Base-by-base conservation (phyloP, 2,888 invertebrate genomes). In the Hypsopygia costalis region DNA sequence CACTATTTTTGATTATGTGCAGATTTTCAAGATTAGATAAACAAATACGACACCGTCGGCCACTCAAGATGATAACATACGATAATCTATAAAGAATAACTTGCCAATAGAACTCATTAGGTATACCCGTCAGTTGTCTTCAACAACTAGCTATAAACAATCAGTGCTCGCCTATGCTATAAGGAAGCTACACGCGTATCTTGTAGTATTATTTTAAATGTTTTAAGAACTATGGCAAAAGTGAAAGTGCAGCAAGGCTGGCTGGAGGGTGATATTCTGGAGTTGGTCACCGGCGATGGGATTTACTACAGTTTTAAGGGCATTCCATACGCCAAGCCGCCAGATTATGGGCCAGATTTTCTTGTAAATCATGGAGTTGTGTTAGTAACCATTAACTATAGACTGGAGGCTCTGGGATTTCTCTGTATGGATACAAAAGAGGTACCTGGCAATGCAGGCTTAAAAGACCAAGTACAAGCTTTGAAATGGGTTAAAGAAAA, bases 251-350 rank as follows among this genome's bases (percentile, higher is more conserved):
- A 59, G 4, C 62, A 71, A 41, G 71, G 70, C 0, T 53, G 51
- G 49, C 31, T 72, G 8, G 51, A 54, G 38, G 72, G 71, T 6
- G 58, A 61, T 21, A 3, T 50, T 5, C 34, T 64, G 37, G 50
- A 56, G 5, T 43, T 57, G 1, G 36, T 58, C 7, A 59, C 59
- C 0, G 64, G 61, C 1, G 58, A 62, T 12, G 44, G 50, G 0
- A 36, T 44, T n/a, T 74, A 64, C 47, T 62, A 58, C 44, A 71
- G 70, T 40, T 74, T 73, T 41, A 72, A 73, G 43, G 88, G 90
- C 11, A 81, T 90, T 27, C 90, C 90, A 1, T 90, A 86, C 35
- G 90, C 90, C 0, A 56, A 69, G 22, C 87, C 90, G 7, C 90
- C 90, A 0, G 6, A 52, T 1, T 63, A 61, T 32, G 79, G 81